Percentiles rank a stretch among this genome's conserved stretches.
phyloP scores from a whole-genome alignment of 2,797 vertebrate genomes.

The Lutjanus argentimaculatus region DNA sequence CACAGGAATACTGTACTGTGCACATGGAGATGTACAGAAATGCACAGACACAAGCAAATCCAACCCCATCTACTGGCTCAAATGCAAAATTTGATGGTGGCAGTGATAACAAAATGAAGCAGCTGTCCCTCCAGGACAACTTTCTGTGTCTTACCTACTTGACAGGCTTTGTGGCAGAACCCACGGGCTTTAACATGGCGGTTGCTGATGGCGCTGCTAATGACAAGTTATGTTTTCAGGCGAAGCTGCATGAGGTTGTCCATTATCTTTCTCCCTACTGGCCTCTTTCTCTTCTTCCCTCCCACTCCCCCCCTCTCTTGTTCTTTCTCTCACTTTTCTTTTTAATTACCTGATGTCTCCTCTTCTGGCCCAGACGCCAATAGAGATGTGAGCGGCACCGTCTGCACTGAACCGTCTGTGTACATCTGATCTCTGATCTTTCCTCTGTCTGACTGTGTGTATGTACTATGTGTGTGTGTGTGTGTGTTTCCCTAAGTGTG shows the following conservation, averaged over 20 bases:
- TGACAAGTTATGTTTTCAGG: conserved; percentile 77
- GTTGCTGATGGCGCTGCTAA: conserved; percentile 68
- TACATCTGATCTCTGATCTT: conserved; percentile 75
- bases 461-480: conserved; percentile 18
- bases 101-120: conserved; percentile 12
- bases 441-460: conserved; percentile 60
- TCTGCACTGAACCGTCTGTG: conserved; percentile 71
- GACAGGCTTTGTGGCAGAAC: conserved; percentile 40
- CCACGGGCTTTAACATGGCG: conserved; percentile 47
- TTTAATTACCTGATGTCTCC: conserved; percentile 87
- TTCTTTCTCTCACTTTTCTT: conserved; percentile 76
- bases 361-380: conserved; percentile 77
- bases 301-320: conserved; percentile 47
- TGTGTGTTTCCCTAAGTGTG: conserved; percentile 45
- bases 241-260: conserved; percentile 75
- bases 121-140: conserved; percentile 43
- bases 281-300: conserved; percentile 62
- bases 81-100: conserved; percentile 9
- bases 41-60: conserved; percentile 5
- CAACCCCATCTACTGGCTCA: too few relatives aligned
- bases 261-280: conserved; percentile 74
- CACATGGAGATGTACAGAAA: conserved; percentile 27
- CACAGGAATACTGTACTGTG: background rate
- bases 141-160: conserved; percentile 35
- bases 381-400: conserved; percentile 76